Conservation (phyloP, 2,888 invertebrate species). For the Apodemia duryi region DNA sequence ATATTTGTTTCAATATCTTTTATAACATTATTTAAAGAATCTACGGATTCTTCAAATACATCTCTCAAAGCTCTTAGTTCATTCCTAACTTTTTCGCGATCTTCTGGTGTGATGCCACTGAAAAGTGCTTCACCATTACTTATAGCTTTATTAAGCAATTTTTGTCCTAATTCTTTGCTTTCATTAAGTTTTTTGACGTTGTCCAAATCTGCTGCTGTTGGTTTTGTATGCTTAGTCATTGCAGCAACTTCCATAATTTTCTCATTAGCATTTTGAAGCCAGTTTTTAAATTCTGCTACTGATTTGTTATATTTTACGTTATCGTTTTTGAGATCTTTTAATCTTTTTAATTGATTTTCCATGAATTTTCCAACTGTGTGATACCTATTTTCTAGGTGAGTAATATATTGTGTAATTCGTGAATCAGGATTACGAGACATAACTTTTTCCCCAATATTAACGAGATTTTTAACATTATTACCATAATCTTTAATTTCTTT, state of each 20-base stretch:
- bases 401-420: conserved; percentile 88
- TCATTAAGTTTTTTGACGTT: conserved; percentile 86
- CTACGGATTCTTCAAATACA: conserved; percentile 90
- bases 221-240: conserved; percentile 87
- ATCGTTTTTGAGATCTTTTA: conserved; percentile 85
- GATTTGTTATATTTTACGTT: conserved; percentile 84
- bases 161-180: conserved; percentile 89
- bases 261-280: conserved; percentile 87
- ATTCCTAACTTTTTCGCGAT: conserved; percentile 90
- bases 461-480: conserved; percentile 83
- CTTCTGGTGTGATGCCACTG: conserved; percentile 91
- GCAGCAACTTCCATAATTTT: conserved; percentile 86
- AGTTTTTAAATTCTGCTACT: conserved; percentile 84
- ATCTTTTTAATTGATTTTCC: conserved; percentile 83
- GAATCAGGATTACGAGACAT: conserved; percentile 89
- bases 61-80: conserved; percentile 90
- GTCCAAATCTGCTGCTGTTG: conserved; percentile 86
- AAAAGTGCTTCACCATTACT: conserved; percentile 94
- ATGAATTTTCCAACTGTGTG: conserved; percentile 86
- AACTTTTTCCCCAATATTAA: conserved; percentile 84
- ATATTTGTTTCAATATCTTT: conserved; percentile 93
- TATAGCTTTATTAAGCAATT: conserved; percentile 87
- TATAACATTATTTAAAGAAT: conserved; percentile 89
- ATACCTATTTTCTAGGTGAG: conserved; percentile 87
- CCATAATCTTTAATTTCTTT: conserved; percentile 82